Base-by-base conservation (phyloP, 2,113 vertebrate genomes). In the Isurus oxyrinchus region DNA sequence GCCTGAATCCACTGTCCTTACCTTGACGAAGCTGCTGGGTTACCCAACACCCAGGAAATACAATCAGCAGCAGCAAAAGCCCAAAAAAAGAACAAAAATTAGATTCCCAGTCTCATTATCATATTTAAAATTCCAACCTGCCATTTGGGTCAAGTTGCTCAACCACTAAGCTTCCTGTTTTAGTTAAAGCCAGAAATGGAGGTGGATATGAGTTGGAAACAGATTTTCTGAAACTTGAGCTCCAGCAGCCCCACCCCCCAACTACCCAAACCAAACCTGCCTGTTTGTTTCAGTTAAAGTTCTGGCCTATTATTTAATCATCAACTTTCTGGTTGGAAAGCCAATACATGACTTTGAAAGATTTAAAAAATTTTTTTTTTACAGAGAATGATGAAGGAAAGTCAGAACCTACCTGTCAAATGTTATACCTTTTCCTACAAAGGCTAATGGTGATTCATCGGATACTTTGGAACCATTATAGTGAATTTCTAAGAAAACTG, bases 371-470 rank as follows among this genome's bases (percentile, higher is more conserved):
- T n/a, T 93, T 96, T 44, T 96, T 55, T 63, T 84, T 57, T 55
- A 88, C 40, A 57, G 3, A 79, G 31, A 79, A 79, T 49, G 66
- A 96, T 40, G 2, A 93, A 1, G 6, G 49, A 53, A 93, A 40
- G 16, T 94, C n/a, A 66, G 90, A 63, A 76, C 69, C 53, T 97
- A 99, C 99, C 99, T 99, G 97, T 99, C 99, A 97, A 99, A 99
- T 0, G 99, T 99, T 96, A 99, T 98, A 96, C 99, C 99, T 97
- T 99, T 99, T 88, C 99, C 99, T 40, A 99, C 99, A 19, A 99
- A 98, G 53, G 99, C 98, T 96, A 99, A 96, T 0, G 99, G 99
- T 0, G 97, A 97, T 55, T 99, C 98, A 0, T 90, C 97, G 16
- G 97, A 63, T 55, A 98, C 96, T 5, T 97, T 96, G 96, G 97